Evolutionary conservation across 1,140 invertebrate species (phyloP).

Genomic region (Sycobia sp.): DNA sequence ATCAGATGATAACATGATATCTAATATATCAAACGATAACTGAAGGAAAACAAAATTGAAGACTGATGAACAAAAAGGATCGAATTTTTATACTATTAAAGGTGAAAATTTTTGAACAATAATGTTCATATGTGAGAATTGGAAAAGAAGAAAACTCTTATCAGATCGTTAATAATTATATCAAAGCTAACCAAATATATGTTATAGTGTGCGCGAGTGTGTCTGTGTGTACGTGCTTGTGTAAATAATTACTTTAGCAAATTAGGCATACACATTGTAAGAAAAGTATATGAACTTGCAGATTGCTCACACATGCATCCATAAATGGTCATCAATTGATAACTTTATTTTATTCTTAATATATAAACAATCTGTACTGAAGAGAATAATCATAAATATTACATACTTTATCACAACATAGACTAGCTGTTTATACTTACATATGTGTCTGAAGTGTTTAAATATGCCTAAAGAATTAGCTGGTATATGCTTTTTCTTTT

Average conservation of each 20-base stretch:
- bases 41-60: not conserved
- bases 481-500: constrained; percentile 3
- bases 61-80: not conserved
- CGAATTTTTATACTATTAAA: not conserved
- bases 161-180: not conserved
- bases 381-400: not conserved
- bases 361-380: not conserved
- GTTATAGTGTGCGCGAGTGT: not conserved
- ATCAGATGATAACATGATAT: too few relatives aligned
- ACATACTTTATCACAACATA: too few relatives aligned
- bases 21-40: not conserved
- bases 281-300: too few relatives aligned
- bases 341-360: not conserved
- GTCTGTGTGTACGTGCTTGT: too few relatives aligned
- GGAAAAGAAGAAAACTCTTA: not conserved
- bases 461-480: constrained; percentile 13
- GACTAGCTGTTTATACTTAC: too few relatives aligned
- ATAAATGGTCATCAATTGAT: not conserved
- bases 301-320: too few relatives aligned
- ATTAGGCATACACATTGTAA: not conserved
- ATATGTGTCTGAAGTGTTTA: too few relatives aligned
- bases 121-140: not conserved
- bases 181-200: not conserved
- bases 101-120: not conserved
- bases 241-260: too few relatives aligned